These are phyloP conservation scores for Heliconius nattereri DNA, from an alignment of 1,140 invertebrate species.

Conservation along the genomic window DNA sequence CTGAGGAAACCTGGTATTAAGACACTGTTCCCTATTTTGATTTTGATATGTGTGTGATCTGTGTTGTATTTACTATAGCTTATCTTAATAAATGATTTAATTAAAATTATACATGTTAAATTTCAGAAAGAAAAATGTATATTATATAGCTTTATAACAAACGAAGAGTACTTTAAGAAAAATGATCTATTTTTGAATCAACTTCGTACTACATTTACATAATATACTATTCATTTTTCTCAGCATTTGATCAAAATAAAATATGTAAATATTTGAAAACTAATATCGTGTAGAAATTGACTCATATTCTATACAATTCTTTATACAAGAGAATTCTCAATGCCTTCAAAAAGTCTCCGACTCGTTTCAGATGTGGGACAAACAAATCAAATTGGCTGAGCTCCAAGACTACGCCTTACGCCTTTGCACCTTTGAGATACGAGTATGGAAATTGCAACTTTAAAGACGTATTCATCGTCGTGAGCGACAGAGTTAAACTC, in stretches of 20 bases:
- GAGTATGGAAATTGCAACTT: not conserved
- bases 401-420: slow-evolving; percentile 7
- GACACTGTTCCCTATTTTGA: no score
- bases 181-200: not conserved
- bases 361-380: slow-evolving; percentile 14
- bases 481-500: no score
- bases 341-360: slow-evolving; percentile 1
- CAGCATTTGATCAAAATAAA: not conserved
- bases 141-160: not conserved
- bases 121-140: no score
- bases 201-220: not conserved
- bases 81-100: no score
- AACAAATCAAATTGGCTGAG: slow-evolving; percentile 23
- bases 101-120: no score
- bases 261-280: not conserved
- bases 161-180: not conserved
- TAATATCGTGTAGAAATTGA: not conserved
- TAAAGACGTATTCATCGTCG: not conserved
- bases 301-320: slow-evolving; percentile 1
- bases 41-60: no score
- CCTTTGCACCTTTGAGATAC: not conserved
- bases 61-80: no score
- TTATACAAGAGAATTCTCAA: not conserved
- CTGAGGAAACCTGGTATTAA: no score
- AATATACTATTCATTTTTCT: not conserved